Evolutionary conservation across 2,113 vertebrate species (phyloP).

Genomic region (Otus sunia): DNA sequence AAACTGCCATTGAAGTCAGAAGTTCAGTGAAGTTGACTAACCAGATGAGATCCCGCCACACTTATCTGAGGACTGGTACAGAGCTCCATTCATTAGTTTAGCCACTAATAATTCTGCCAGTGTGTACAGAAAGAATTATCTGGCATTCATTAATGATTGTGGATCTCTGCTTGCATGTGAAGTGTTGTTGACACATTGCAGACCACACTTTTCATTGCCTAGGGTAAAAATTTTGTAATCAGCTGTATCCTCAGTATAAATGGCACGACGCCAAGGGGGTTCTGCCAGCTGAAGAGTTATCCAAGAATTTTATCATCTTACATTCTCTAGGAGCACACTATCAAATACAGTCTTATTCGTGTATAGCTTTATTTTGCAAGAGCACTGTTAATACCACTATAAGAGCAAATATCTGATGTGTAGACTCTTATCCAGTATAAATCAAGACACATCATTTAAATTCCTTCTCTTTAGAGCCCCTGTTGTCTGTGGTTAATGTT

Average conservation of each 20-base stretch:
- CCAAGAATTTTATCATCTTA: background rate
- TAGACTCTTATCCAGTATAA: background rate
- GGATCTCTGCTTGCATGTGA: background rate
- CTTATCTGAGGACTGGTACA: background rate
- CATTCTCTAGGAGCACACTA: background rate
- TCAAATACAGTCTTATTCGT: background rate
- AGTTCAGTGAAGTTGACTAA: background rate
- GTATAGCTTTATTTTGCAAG: background rate
- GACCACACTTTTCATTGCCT: background rate
- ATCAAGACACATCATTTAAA: background rate
- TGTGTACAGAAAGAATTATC: background rate
- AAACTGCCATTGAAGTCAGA: background rate
- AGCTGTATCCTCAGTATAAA: background rate
- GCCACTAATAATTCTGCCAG: background rate
- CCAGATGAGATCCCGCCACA: background rate
- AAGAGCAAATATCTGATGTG: background rate
- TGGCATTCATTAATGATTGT: background rate
- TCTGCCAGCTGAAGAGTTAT: background rate
- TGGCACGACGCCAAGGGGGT: background rate
- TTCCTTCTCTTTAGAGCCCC: background rate
- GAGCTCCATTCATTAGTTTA: background rate
- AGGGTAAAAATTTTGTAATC: background rate
- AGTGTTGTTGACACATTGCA: background rate
- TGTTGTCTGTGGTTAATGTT: background rate
- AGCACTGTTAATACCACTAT: background rate